A percentile compares a stretch with the other conserved stretches of the same genome.
These are phyloP conservation scores for Noctua fimbriata DNA, from an alignment of 2,888 invertebrate genomes.

Conservation along the genomic window DNA sequence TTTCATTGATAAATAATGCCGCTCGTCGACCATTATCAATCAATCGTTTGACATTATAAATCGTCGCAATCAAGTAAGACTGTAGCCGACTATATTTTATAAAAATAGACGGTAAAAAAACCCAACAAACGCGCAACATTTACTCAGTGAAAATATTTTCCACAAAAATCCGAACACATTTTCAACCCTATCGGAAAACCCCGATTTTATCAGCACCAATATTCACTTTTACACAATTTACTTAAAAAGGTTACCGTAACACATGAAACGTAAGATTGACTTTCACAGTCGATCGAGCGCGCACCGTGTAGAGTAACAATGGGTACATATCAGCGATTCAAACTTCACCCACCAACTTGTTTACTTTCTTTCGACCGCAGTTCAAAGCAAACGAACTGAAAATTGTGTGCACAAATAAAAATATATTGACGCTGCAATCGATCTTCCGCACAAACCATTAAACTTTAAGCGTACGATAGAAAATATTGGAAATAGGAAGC, in stretches of 20 bases:
- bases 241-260: constrained; percentile 59
- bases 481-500: constrained; percentile 81
- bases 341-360: constrained; percentile 67
- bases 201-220: constrained; percentile 51
- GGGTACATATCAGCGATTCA: constrained; percentile 65
- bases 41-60: constrained; percentile 29
- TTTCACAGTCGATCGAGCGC: constrained; percentile 68
- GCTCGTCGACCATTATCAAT: constrained; percentile 11
- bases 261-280: constrained; percentile 63
- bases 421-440: constrained; percentile 83
- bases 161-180: constrained; percentile 32
- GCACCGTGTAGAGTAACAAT: constrained; percentile 69
- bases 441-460: constrained; percentile 83
- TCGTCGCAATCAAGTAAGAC: constrained; percentile 26
- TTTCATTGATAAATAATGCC: constrained; percentile 20
- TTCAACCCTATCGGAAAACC: constrained; percentile 28
- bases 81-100: constrained; percentile 4
- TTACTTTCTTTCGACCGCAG: constrained; percentile 68
- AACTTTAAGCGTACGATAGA: constrained; percentile 82
- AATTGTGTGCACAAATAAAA: constrained; percentile 84
- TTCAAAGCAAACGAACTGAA: constrained; percentile 79
- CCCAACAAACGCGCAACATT: constrained; percentile 18
- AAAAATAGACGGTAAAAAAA: constrained; percentile 18
- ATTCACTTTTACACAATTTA: constrained; percentile 56
- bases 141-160: constrained; percentile 43